Percentiles rank a stretch among this genome's conserved stretches.
These are phyloP conservation scores for Zoanthus solanderi DNA, from an alignment of 92 coral and sea anemone genomes.

Conservation along the genomic window DNA sequence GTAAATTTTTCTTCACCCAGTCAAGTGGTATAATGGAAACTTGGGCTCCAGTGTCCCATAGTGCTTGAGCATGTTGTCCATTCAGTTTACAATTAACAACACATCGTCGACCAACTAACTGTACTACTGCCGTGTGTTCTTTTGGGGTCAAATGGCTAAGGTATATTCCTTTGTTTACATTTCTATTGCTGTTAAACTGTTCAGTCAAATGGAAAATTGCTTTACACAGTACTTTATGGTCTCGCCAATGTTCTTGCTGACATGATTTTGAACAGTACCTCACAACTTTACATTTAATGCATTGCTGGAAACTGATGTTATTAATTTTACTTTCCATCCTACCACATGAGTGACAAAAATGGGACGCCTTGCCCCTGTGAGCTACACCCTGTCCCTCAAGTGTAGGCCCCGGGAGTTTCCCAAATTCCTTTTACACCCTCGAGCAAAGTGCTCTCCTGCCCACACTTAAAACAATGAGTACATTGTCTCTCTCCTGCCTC, in stretches of 20 bases:
- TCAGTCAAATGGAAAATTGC: constrained; percentile 51
- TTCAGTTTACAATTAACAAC: constrained; percentile 38
- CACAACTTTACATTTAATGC: constrained; percentile 67
- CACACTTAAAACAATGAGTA: constrained; percentile 70
- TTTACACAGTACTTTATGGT: constrained; percentile 42
- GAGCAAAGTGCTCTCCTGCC: constrained; percentile 53
- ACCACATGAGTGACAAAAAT: constrained; percentile 7
- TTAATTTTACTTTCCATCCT: constrained; percentile 4
- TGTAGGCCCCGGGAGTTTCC: constrained; percentile 16
- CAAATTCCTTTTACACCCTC: constrained; percentile 1
- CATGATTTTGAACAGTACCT: constrained; percentile 70
- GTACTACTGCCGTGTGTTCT: constrained; percentile 64
- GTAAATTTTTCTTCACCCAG: constrained; percentile 52
- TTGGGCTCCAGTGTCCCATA: constrained; percentile 78
- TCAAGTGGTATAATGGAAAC: constrained; percentile 60
- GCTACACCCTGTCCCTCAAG: constrained; percentile 25
- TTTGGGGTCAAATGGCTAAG: constrained; percentile 66
- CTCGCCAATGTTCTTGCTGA: constrained; percentile 57
- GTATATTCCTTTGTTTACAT: constrained; percentile 18
- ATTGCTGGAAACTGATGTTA: constrained; percentile 23
- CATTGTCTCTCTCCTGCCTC: constrained; percentile 54
- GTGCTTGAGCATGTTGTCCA: constrained; percentile 54
- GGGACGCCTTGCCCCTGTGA: not conserved
- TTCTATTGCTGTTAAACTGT: constrained; percentile 29
- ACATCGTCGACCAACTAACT: constrained; percentile 66